Evolutionary conservation across 2,113 vertebrate genomes (phyloP).

Genomic region (Myiozetetes cayanensis): DNA sequence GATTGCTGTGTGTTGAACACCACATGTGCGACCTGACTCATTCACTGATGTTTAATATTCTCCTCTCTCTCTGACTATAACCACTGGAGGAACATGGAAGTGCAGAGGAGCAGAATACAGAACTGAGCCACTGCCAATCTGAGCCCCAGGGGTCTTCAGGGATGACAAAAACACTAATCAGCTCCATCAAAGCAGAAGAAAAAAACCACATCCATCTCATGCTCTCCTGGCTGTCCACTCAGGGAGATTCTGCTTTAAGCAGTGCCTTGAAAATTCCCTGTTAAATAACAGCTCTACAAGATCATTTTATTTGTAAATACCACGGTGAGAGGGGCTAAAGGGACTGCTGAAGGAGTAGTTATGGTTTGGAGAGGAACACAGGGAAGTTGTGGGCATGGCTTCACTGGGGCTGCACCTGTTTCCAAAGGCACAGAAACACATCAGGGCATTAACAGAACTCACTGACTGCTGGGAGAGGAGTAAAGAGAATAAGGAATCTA

Average conservation of each 20-base stretch:
- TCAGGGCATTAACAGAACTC: not conserved
- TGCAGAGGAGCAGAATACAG: not conserved
- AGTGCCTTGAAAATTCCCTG: not conserved
- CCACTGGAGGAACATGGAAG: not conserved
- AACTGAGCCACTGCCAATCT: not conserved
- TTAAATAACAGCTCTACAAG: not conserved
- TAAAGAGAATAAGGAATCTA: not conserved
- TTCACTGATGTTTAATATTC: not conserved
- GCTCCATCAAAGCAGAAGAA: not conserved
- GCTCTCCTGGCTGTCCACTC: not conserved
- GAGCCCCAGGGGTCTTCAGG: not conserved
- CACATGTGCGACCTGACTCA: not conserved
- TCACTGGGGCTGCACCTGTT: not conserved
- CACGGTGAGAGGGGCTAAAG: not conserved
- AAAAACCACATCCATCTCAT: not conserved
- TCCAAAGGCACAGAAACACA: not conserved
- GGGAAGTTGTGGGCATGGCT: not conserved
- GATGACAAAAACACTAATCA: not conserved
- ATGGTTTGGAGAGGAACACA: fast-evolving
- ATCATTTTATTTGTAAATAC: not conserved
- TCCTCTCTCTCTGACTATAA: not conserved
- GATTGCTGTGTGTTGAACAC: not conserved
- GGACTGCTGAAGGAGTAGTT: not conserved
- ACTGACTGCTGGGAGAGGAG: fast-evolving
- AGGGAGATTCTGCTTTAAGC: not conserved